Base-by-base conservation (phyloP, 2,888 invertebrate genomes). In the Actias luna region DNA sequence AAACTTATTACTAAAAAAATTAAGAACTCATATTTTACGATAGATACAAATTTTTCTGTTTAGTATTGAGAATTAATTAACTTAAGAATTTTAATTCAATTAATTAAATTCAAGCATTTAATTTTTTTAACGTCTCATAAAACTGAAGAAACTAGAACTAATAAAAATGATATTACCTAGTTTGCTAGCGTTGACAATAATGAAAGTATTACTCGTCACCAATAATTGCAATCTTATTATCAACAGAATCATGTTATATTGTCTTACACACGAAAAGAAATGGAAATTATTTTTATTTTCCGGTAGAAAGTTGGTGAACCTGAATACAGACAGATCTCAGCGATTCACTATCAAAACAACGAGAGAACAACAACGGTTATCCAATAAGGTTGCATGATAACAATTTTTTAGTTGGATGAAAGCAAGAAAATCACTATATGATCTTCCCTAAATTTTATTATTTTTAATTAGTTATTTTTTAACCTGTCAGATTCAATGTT, bases 301-400 rank as follows among this genome's bases (percentile, higher is more conserved):
- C 88, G 88, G 90, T 90, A 90, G 91, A 91, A 91, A 91, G 89
- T 89, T 80, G 87, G 87, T 88, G 88, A 87, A 86, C 83, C 84
- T 82, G 83, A 85, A 87, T 84, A 84, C 74, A 76, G 75, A 82
- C 81, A 82, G 79, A 83, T 81, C 74, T n/a, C 84, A 77, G 71
- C 83, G 79, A 83, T 78, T 82, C 77, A 77, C 80, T 82, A 82
- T 82, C 84, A 80, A 85, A 84, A 81, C 85, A 85, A 84, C 81
- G 78, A 85, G 82, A 83, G 86, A 83, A 77, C 80, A 77, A 69
- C 76, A 72, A 71, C 64, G 62, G 74, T 67, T 79, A 74, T 79
- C 73, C 62, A 70, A 76, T 77, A 73, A 74, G 65, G 70, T 35
- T 55, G 52, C 39, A 58, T 39, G 27, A 18, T 22, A 35, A 61